phyloP scores from a whole-genome alignment of 2,888 invertebrate species.

The Leptopilina myrica region DNA sequence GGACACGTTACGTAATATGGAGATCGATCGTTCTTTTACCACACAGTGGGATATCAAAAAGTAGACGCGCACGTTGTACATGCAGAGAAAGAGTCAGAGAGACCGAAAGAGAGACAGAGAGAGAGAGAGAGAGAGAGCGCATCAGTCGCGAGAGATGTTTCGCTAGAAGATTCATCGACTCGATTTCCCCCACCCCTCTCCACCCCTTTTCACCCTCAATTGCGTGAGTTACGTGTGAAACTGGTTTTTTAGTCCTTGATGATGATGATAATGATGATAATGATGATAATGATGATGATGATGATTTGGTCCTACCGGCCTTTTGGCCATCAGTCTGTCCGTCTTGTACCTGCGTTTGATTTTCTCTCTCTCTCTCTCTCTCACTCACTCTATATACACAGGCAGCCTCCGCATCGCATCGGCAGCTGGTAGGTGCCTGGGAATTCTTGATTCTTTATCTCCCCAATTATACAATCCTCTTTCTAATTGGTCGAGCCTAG shows the following conservation, averaged over 20 bases:
- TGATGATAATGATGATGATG: constrained; percentile 54
- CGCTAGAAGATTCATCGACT: constrained; percentile 33
- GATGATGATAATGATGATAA: constrained; percentile 43
- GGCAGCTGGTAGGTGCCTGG: constrained; percentile 73
- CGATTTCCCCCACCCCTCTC: constrained; percentile 48
- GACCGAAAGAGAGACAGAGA: constrained; percentile 11
- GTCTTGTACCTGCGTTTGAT: constrained; percentile 29
- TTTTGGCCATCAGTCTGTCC: constrained; percentile 51
- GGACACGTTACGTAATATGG: constrained; percentile 46
- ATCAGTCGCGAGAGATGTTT: constrained; percentile 24
- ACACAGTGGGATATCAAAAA: constrained; percentile 44
- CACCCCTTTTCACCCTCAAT: constrained; percentile 4
- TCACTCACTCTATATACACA: not conserved
- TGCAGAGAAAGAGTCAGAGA: not conserved
- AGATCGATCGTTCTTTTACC: constrained; percentile 47
- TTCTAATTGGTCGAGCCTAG: constrained; percentile 68
- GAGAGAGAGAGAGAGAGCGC: not conserved
- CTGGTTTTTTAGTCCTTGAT: constrained; percentile 60
- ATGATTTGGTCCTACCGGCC: constrained; percentile 58
- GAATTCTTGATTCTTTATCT: constrained; percentile 73
- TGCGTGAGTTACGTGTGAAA: constrained; percentile 58
- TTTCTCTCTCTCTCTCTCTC: too few species aligned
- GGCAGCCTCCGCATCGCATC: constrained; percentile 51
- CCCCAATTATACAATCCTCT: constrained; percentile 72
- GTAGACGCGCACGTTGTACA: constrained; percentile 42